A percentile compares a stretch with the other conserved stretches of the same genome.
Conservation (phyloP, 2,113 vertebrate species). For the Rhea pennata region DNA sequence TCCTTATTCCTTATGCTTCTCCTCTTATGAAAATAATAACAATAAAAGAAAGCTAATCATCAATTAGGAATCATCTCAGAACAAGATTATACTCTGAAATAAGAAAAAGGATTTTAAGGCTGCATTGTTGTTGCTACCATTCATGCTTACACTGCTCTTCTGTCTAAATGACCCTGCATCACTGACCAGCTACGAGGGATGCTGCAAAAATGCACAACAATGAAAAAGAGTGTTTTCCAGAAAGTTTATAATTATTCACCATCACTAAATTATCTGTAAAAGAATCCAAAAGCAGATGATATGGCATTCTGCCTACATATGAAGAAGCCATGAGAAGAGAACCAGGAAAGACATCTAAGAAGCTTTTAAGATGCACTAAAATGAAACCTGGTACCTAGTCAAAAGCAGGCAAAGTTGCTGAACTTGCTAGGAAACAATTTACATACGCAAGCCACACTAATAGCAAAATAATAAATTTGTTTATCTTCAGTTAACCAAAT, state of each 20-base stretch:
- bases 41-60: constrained; percentile 48
- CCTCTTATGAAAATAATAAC: constrained; percentile 7
- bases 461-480: constrained; percentile 27
- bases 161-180: background rate
- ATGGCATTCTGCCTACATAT: background rate
- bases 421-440: constrained; percentile 19
- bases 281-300: background rate
- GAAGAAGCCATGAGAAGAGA: background rate
- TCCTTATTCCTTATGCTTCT: background rate
- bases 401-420: background rate
- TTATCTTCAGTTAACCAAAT: constrained; percentile 35
- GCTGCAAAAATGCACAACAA: background rate
- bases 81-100: background rate
- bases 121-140: background rate
- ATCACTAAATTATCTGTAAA: background rate
- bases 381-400: background rate
- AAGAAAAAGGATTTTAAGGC: background rate
- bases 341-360: background rate
- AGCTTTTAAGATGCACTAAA: background rate
- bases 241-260: background rate
- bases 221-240: background rate
- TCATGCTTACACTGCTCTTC: background rate
- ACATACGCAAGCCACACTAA: background rate
- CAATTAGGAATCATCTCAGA: background rate
- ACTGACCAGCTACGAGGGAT: background rate